Conservation (phyloP, 2,113 vertebrate species). For the Rallus limicola region DNA sequence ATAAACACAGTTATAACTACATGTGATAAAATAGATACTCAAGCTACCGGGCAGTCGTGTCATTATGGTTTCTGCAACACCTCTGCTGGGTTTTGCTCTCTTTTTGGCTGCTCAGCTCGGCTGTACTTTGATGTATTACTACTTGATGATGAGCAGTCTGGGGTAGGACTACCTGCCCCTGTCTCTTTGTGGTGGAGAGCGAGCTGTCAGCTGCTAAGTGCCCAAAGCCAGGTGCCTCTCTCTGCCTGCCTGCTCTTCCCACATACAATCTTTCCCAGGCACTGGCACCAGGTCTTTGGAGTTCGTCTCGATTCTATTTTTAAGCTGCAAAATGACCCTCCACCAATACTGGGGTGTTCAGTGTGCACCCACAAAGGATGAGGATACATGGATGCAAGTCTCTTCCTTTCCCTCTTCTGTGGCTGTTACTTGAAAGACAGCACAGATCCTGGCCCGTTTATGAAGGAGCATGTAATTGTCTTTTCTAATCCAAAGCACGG, state of each 20-base stretch:
- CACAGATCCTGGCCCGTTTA: background rate
- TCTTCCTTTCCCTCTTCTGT: background rate
- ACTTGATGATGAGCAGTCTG: background rate
- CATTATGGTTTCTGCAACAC: background rate
- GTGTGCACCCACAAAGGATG: background rate
- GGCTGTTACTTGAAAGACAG: background rate
- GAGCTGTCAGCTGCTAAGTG: background rate
- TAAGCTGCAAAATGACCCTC: background rate
- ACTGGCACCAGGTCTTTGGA: background rate
- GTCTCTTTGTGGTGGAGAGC: background rate
- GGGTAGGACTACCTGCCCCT: background rate
- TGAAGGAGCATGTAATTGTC: background rate
- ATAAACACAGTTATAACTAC: background rate
- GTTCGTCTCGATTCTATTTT: background rate
- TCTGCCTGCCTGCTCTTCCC: background rate
- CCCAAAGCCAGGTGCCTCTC: background rate
- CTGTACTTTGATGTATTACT: background rate
- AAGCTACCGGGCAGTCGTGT: background rate
- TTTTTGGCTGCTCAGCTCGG: background rate
- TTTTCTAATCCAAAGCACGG: background rate
- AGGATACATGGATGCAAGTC: accelerated
- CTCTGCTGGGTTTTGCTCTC: background rate
- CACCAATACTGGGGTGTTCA: background rate
- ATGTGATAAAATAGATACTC: background rate
- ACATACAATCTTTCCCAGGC: background rate